Conservation (phyloP, 2,797 vertebrate species). For the Dendrocincla fuliginosa region DNA sequence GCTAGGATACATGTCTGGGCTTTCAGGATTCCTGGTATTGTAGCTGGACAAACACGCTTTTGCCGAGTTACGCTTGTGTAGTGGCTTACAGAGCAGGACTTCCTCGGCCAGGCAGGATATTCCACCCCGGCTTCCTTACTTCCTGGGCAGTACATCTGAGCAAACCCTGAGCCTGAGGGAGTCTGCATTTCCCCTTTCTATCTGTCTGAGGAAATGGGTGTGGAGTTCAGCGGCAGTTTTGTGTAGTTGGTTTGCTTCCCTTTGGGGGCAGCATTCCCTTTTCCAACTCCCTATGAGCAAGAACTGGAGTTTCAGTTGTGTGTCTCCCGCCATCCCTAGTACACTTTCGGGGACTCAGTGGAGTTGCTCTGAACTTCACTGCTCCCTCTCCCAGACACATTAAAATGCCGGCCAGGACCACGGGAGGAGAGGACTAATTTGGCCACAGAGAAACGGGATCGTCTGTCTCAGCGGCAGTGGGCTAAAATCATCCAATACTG, state of each 20-base stretch:
- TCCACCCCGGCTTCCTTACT: neutral
- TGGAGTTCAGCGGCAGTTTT: neutral
- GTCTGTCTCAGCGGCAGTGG: rapidly evolving
- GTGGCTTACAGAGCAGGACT: neutral
- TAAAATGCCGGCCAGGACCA: neutral
- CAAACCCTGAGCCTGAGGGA: neutral
- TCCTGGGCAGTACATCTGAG: neutral
- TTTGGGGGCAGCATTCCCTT: neutral
- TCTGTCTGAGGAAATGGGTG: neutral
- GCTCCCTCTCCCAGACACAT: neutral
- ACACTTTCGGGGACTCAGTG: neutral
- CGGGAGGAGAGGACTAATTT: rapidly evolving
- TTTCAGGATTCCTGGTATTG: neutral
- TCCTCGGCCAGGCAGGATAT: neutral
- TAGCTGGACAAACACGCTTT: neutral
- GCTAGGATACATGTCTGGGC: neutral
- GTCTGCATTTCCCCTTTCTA: neutral
- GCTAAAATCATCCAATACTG: neutral
- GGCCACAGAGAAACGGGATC: neutral
- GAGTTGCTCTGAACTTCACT: neutral
- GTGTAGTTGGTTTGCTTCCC: neutral
- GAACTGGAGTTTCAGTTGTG: neutral
- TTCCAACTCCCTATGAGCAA: neutral
- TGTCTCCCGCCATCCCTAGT: no score
- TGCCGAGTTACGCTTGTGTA: neutral